Base-by-base conservation (phyloP, 53 echinoderm and acorn worm species). In the Paracentrotus lividus region DNA sequence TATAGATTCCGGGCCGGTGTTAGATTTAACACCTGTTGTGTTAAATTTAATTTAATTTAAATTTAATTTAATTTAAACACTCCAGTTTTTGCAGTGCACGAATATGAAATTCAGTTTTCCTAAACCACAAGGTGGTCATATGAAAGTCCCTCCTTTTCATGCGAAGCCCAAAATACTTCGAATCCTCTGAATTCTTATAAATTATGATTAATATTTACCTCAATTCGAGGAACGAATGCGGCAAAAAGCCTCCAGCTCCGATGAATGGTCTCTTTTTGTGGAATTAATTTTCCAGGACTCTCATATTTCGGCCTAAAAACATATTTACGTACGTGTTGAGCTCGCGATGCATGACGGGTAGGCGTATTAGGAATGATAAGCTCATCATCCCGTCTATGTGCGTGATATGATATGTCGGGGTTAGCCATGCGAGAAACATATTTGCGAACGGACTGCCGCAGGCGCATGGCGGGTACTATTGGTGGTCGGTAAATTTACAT, bases 361-460 rank as follows among this genome's bases (percentile, higher is more conserved):
- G 72, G 21, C 72, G 36, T 40, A 40, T 38, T 72, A 72, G 21
- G 5, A 40, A 10, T 5, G 36, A 40, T 57, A 57, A 57, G 57
- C 57, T 33, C 34, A 75, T 52, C 26, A 47, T 27, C 49, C 85
- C 49, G 36, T 27, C 47, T 47, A 51, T 27, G 85, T 27, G 29
- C 45, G 85, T 85, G 49, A 85, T 85, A 85, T 85, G 85, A 85
- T 85, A 47, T 85, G 51, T 49, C 51, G 85, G 85, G 10, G 49
- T 85, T 85, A 16, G 47, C 85, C 49, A 85, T 14, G 49, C 47
- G 49, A 85, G 52, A 85, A 85, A 52, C 49, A 85, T 49, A 85
- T 85, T 85, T 85, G 29, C 52, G 32, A 31, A 72, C 72, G 9
- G 85, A 85, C 52, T 13, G 85, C 85, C 52, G 49, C n/a, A n/a